Conservation (phyloP, 1,140 invertebrate species). For the Papilio helenus region DNA sequence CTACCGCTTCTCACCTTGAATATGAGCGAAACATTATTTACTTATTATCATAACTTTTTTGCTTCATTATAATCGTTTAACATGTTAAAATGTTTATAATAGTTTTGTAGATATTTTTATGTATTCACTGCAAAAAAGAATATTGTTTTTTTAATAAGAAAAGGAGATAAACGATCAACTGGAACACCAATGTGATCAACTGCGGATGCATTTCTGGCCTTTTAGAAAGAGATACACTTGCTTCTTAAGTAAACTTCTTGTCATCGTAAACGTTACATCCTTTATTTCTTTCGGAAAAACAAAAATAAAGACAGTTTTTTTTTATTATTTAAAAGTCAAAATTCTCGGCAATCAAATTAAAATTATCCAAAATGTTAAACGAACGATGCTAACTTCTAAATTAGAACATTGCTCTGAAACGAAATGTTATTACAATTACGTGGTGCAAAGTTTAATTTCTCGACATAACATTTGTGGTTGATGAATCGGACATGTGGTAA, state of each 20-base stretch:
- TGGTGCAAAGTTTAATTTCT: neutral
- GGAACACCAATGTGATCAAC: too few species aligned
- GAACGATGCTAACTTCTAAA: neutral
- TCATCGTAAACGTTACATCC: neutral
- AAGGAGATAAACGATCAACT: too few species aligned
- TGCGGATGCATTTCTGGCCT: too few species aligned
- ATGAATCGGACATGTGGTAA: neutral
- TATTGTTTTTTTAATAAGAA: too few species aligned
- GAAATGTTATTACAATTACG: neutral
- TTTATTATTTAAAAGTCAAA: neutral
- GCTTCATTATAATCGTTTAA: neutral
- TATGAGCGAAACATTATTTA: conserved; percentile 27
- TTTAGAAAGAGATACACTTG: too few species aligned
- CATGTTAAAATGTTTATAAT: neutral
- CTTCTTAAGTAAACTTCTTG: too few species aligned
- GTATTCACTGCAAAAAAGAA: neutral
- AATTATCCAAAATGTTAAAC: neutral
- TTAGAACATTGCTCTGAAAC: neutral
- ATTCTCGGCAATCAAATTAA: neutral
- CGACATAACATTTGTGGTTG: neutral
- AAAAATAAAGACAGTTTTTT: neutral
- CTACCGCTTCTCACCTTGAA: conserved; percentile 20
- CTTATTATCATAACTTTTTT: conserved; percentile 8
- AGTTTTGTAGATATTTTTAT: neutral
- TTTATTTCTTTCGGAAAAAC: neutral